These are phyloP conservation scores for Acanthopleura granulata DNA, from an alignment of 2,888 invertebrate species.

Conservation along the genomic window DNA sequence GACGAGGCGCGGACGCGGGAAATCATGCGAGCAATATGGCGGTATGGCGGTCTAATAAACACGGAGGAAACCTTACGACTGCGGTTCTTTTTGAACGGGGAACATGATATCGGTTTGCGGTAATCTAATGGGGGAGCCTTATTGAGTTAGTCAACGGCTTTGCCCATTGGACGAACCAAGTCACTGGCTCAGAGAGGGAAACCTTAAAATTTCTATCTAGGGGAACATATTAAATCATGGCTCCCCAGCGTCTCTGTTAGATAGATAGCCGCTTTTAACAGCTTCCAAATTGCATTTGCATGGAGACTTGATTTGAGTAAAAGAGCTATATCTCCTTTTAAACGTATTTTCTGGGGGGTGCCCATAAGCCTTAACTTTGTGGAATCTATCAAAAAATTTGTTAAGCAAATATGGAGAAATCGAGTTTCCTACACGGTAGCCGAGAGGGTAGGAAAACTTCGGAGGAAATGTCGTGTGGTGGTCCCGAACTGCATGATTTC, in stretches of 20 bases:
- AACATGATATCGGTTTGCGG: neutral
- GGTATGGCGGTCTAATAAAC: neutral
- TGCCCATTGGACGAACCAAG: neutral
- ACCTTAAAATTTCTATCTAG: neutral
- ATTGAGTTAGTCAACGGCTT: constrained; percentile 3
- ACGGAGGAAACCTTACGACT: neutral
- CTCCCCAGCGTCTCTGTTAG: neutral
- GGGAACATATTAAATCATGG: constrained; percentile 14
- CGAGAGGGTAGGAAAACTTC: neutral
- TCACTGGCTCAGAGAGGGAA: neutral
- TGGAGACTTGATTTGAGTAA: constrained; percentile 10
- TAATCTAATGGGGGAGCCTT: neutral
- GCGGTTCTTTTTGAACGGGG: neutral
- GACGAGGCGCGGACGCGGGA: no score
- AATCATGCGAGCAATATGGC: neutral
- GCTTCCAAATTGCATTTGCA: constrained; percentile 15
- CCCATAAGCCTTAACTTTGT: no score
- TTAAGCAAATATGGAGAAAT: constrained; percentile 4
- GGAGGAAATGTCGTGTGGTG: neutral
- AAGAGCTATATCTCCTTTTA: neutral
- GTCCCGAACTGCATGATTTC: constrained; percentile 1
- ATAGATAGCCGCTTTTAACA: neutral
- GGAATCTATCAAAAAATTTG: no score
- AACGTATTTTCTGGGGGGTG: neutral
- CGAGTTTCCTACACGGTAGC: neutral